Base-by-base conservation (phyloP, 2,113 vertebrate genomes). In the Upupa epops region DNA sequence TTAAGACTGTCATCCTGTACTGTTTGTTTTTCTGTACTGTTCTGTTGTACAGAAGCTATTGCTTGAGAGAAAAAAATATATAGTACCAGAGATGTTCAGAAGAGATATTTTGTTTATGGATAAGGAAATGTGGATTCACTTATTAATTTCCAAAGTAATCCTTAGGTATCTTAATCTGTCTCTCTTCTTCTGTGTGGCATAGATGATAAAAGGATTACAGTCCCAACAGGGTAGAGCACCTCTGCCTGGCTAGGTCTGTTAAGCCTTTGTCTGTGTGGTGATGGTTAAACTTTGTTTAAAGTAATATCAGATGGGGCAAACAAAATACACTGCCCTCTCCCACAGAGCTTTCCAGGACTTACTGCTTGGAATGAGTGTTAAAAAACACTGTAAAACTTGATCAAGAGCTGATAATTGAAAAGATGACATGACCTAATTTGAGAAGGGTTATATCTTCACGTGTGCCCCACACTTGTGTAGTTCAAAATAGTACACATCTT, bases 371-470 rank as follows among this genome's bases (percentile, higher is more conserved):
- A 32, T 21, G 49, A 31, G 49, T 2, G 17, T 45, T 79, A 68
- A 93, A 92, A 92, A 91, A 21, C 25, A 34, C 31, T 17, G 42
- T 32, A 91, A 85, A 68, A 92, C 89, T 86, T 89, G 93, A 95
- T 94, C 71, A 85, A 76, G 78, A 91, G 26, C 42, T 10, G 83
- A 93, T 96, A 95, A 96, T 94, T 95, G 94, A 96, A 96, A 96
- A 95, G 89, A 80, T 90, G 93, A 77, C 51, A 28, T 0, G 65
- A 83, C 91, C 94, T 93, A 77, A 95, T 96, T 96, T 87, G 92
- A 86, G 90, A 77, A 92, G 80, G 51, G 83, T 72, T 80, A 36
- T 80, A 73, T 52, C 70, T 75, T 73, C 80, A 32, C 17, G 15
- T 61, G 82, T 64, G 82, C 80, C 88, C 94, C 73, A 14, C 69